Evolutionary conservation across 2,113 vertebrate genomes (phyloP).

Genomic region (Brachionichthys hirsutus): DNA sequence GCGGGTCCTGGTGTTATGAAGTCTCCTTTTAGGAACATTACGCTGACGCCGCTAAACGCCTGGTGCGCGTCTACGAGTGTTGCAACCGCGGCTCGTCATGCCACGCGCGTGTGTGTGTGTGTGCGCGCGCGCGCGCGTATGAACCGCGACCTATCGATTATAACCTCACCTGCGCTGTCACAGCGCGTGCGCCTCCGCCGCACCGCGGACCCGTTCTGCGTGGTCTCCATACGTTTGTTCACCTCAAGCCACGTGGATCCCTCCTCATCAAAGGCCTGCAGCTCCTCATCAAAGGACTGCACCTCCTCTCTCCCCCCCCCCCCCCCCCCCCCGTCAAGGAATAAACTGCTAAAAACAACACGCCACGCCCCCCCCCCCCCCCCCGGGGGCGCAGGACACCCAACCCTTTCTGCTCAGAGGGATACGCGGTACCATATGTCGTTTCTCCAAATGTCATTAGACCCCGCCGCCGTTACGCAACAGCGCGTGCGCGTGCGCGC

Average conservation of each 20-base stretch:
- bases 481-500: no score
- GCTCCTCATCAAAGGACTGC: not conserved
- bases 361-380: not conserved
- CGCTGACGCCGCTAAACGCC: no score
- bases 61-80: no score
- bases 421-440: no score
- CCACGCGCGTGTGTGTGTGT: not conserved
- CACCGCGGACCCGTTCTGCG: not conserved
- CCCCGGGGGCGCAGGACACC: no score
- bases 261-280: not conserved
- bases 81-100: no score
- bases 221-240: constrained; percentile 45
- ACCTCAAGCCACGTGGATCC: constrained; percentile 2
- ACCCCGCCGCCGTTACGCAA: no score
- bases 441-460: no score
- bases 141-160: not conserved
- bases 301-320: no score
- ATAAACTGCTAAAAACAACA: not conserved
- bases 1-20: no score
- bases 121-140: not conserved
- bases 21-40: no score
- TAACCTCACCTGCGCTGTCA: constrained; percentile 70
- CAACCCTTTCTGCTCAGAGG: no score
- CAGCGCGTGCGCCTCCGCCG: constrained; percentile 41
- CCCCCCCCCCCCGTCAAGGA: not conserved